Evolutionary conservation across 2,888 invertebrate genomes (phyloP).

Genomic region (Luffia ferchaultella): DNA sequence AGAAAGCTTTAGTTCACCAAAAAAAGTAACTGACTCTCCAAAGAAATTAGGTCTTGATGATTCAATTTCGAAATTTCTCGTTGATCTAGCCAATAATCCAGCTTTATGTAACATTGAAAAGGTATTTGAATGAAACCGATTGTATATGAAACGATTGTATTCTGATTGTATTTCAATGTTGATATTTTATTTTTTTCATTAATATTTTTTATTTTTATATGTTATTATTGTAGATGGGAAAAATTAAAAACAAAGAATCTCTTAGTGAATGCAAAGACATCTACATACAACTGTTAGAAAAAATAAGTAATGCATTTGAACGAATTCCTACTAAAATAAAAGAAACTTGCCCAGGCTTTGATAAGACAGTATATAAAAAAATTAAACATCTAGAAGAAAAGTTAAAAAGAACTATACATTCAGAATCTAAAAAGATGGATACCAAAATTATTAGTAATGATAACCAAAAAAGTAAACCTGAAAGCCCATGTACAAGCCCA

Average conservation of each 20-base stretch:
- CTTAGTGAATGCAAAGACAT: slow-evolving; percentile 49
- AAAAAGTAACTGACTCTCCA: slow-evolving; percentile 28
- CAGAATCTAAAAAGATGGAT: background rate
- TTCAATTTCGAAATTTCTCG: slow-evolving; percentile 27
- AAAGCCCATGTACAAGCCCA: too few relatives aligned
- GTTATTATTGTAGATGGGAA: background rate
- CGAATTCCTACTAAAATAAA: slow-evolving; percentile 70
- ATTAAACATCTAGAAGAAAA: slow-evolving; percentile 66
- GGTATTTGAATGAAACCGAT: too few relatives aligned
- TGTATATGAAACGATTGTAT: slow-evolving; percentile 16
- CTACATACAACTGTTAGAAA: slow-evolving; percentile 70
- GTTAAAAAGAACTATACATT: slow-evolving; percentile 49
- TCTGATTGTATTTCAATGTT: background rate
- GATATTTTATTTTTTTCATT: background rate
- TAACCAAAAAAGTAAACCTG: background rate
- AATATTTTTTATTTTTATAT: background rate
- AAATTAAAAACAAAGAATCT: slow-evolving; percentile 15
- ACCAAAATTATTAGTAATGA: background rate
- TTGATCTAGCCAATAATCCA: slow-evolving; percentile 24
- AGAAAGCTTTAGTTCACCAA: background rate
- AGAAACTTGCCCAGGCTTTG: slow-evolving; percentile 68
- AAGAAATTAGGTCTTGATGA: slow-evolving; percentile 31
- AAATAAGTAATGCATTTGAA: slow-evolving; percentile 68
- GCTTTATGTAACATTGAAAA: slow-evolving; percentile 24
- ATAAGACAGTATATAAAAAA: slow-evolving; percentile 59